Base-by-base conservation (phyloP, 2,113 vertebrate species). In the Thunnus maccoyii region DNA sequence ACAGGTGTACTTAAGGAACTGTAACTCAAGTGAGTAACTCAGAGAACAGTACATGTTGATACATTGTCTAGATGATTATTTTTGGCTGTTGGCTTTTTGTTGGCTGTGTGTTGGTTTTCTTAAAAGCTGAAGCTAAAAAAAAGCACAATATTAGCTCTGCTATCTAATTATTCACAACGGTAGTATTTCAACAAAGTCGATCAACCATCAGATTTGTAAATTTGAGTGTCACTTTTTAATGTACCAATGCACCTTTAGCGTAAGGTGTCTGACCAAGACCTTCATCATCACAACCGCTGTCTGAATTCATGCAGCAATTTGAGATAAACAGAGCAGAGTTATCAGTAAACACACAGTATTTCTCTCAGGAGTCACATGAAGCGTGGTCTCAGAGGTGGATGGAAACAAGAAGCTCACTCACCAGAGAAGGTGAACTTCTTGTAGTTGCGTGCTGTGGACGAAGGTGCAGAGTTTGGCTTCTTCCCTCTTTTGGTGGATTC, bases 401-500 rank as follows among this genome's bases (percentile, higher is more conserved):
- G 16, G 4, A 8, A 27, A 3, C 1, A 1, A 3, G 60, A 18
- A 13, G 15, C 9, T 72, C 11, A 12, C 86, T 90, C 91, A 97
- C 97, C 96, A 76, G 93, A 93, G 71, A 96, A 95, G 72, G 92
- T 94, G 74, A 96, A 95, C 83, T 94, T 96, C 91, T 89, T 95
- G 85, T 95, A 88, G 54, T 66, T 90, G 11, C 75, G 91, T 0
- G 72, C 70, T 8, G 79, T 47, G 52, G 85, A 88, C 10, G 91
- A 60, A 2, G 94, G 88, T 18, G 93, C 82, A 1, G 91, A 81
- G 48, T 84, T 76, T 0, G 82, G 83, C 82, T 95, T 95, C 93
- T 88, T 95, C n/a, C 79, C 88, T 7, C 30, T 80, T 32, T 36
- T 20, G 13, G 14, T 44, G 15, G 82, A 8, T 32, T 91, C 72